Percentiles rank a stretch among this genome's conserved stretches.
Conservation (phyloP, 2,888 invertebrate genomes). For the Tridacna crocea region DNA sequence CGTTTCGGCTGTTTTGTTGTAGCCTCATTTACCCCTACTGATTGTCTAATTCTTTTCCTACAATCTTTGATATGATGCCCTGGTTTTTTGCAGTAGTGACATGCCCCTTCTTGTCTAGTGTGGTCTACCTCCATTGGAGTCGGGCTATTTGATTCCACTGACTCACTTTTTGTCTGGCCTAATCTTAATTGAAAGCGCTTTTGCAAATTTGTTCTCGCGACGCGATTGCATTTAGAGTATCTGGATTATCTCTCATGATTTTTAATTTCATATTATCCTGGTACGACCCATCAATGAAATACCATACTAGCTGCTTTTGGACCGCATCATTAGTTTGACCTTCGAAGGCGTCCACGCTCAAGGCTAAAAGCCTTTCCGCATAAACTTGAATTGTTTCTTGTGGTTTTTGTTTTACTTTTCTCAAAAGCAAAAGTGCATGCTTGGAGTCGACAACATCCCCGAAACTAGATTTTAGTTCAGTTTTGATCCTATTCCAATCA, state of each 20-base stretch:
- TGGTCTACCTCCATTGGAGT: too few species aligned
- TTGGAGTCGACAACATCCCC: constrained; percentile 41
- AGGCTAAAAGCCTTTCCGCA: constrained; percentile 32
- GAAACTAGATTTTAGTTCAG: constrained; percentile 28
- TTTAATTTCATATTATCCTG: constrained; percentile 37
- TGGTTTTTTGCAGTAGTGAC: too few species aligned
- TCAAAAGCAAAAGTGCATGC: constrained; percentile 34
- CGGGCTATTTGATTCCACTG: too few species aligned
- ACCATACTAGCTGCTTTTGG: constrained; percentile 28
- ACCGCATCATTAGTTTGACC: constrained; percentile 12
- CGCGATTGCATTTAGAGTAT: constrained; percentile 14
- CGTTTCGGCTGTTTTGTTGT: too few species aligned
- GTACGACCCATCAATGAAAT: constrained; percentile 36
- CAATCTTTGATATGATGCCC: too few species aligned
- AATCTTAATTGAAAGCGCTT: too few species aligned
- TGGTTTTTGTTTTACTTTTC: constrained; percentile 40
- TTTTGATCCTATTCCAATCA: constrained; percentile 16
- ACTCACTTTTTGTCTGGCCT: too few species aligned
- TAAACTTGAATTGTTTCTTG: too few species aligned
- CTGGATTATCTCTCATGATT: constrained; percentile 34
- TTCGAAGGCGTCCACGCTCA: constrained; percentile 43
- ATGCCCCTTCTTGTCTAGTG: too few species aligned
- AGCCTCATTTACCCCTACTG: too few species aligned
- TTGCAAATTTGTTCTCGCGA: too few species aligned
- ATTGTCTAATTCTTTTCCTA: too few species aligned